Evolutionary conservation across 2,113 vertebrate genomes (phyloP).

Genomic region (Orientallactaga bullata): DNA sequence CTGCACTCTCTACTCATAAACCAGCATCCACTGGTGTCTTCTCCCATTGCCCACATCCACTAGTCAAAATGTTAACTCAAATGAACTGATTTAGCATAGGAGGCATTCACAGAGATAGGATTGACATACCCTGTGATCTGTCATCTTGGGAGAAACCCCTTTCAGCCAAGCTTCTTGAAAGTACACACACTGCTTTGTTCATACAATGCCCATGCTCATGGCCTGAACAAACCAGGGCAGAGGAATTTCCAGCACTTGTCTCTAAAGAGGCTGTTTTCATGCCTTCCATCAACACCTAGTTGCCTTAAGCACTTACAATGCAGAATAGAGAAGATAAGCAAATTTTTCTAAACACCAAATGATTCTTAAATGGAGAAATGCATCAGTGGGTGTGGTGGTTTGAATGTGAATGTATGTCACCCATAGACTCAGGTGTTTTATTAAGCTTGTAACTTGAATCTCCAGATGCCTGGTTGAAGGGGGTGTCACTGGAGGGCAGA

Average conservation of each 20-base stretch:
- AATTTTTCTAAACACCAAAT: background rate
- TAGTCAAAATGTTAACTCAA: background rate
- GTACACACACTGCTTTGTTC: background rate
- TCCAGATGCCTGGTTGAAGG: too few relatives aligned
- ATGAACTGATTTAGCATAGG: background rate
- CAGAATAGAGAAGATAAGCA: background rate
- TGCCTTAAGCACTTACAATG: constrained; percentile 33
- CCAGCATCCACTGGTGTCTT: background rate
- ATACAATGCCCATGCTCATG: background rate
- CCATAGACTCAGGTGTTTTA: too few relatives aligned
- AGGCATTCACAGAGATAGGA: background rate
- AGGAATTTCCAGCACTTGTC: background rate
- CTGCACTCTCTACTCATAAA: background rate
- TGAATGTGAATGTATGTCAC: too few relatives aligned
- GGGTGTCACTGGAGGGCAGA: too few relatives aligned
- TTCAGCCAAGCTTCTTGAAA: constrained; percentile 18
- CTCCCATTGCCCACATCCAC: background rate
- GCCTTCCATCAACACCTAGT: background rate
- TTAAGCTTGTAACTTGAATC: too few relatives aligned
- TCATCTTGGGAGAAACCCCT: background rate
- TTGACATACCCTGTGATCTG: background rate
- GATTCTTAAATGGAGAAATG: background rate
- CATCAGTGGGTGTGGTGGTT: background rate
- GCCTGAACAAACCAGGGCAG: background rate
- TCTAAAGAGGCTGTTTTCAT: background rate